Evolutionary conservation across 2,797 vertebrate species (phyloP).

Genomic region (Carduelis carduelis): DNA sequence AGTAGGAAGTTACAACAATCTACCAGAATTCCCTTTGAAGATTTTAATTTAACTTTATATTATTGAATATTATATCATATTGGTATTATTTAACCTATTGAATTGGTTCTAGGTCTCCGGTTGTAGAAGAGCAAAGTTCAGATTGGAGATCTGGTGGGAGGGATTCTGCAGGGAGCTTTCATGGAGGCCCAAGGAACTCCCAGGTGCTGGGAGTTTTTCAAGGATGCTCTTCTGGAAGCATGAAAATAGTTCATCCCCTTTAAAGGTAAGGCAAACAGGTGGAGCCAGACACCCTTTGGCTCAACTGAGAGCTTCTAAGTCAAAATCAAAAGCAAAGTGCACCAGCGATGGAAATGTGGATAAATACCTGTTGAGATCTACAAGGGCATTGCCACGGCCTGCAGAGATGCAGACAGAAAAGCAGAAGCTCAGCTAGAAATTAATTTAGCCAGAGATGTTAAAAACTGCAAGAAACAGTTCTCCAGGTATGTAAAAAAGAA

Average conservation of each 20-base stretch:
- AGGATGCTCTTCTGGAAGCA: not conserved
- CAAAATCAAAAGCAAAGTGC: not conserved
- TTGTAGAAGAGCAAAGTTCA: not conserved
- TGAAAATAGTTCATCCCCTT: not conserved
- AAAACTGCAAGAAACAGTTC: not conserved
- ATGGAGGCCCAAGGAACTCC: not conserved
- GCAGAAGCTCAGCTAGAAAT: not conserved
- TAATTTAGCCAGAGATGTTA: not conserved
- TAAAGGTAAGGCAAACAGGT: not conserved
- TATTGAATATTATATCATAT: not conserved
- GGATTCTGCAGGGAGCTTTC: not conserved
- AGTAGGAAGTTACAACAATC: not conserved
- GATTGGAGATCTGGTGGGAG: not conserved
- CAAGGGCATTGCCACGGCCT: not conserved
- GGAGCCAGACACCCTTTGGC: not conserved
- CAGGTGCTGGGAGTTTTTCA: not conserved
- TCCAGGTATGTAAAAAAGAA: not conserved
- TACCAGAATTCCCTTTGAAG: not conserved
- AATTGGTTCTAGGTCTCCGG: not conserved
- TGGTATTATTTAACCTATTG: not conserved
- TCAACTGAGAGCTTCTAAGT: not conserved
- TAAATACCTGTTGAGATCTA: not conserved
- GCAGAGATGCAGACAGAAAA: not conserved
- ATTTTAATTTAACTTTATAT: not conserved
- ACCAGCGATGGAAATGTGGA: accelerated